Evolutionary conservation across 2,888 invertebrate species (phyloP).

Genomic region (Cecidostiba fungosa): DNA sequence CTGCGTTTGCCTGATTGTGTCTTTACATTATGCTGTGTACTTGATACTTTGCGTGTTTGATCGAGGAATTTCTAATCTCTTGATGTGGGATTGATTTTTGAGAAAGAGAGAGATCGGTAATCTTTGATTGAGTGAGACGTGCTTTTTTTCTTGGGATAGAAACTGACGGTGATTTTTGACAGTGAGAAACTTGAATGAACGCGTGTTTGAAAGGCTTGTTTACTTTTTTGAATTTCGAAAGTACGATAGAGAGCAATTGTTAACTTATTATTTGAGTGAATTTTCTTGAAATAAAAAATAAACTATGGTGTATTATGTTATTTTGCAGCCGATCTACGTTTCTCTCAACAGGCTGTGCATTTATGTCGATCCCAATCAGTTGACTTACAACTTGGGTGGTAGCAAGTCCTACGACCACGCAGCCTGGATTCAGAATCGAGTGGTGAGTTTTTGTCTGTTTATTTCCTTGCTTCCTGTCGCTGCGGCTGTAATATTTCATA

Average conservation of each 20-base stretch:
- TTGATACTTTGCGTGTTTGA: neutral
- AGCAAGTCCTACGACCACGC: conserved; percentile 87
- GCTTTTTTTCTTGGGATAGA: too few species aligned
- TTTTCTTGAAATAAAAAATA: neutral
- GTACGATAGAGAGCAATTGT: too few species aligned
- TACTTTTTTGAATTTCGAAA: neutral
- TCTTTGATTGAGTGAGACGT: too few species aligned
- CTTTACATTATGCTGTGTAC: neutral
- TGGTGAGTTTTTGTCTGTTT: conserved; percentile 82
- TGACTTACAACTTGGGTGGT: conserved; percentile 88
- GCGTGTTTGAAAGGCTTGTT: neutral
- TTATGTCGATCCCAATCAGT: conserved; percentile 86
- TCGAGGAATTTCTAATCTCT: neutral
- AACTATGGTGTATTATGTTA: neutral
- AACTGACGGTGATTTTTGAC: neutral
- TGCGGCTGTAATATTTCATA: neutral
- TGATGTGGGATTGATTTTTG: too few species aligned
- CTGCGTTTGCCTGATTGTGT: neutral
- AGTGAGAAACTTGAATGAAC: too few species aligned
- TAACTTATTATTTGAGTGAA: too few species aligned
- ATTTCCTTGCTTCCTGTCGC: conserved; percentile 17
- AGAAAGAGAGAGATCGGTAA: neutral
- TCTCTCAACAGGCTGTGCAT: conserved; percentile 86
- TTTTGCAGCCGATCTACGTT: conserved; percentile 86
- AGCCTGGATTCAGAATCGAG: conserved; percentile 88